These are phyloP conservation scores for Syrmaticus mikado DNA, from an alignment of 2,113 vertebrate genomes.

Conservation along the genomic window DNA sequence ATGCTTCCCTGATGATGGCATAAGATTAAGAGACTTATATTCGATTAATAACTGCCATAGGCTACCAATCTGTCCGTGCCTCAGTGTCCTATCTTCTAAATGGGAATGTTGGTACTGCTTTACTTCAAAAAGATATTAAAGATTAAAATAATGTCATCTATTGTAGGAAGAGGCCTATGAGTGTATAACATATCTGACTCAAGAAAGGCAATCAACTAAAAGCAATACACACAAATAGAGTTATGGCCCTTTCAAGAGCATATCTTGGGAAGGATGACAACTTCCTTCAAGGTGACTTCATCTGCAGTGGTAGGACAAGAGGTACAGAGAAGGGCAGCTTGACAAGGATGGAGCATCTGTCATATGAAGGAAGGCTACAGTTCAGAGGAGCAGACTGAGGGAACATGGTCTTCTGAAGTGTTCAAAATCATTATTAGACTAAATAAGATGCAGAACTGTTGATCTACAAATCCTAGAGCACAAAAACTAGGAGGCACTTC, in stretches of 20 bases:
- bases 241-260: not conserved
- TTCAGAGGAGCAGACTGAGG: not conserved
- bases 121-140: not conserved
- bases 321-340: not conserved
- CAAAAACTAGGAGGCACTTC: not conserved
- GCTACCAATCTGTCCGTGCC: not conserved
- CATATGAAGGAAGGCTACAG: not conserved
- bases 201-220: conserved; percentile 24
- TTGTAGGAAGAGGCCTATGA: not conserved
- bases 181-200: not conserved
- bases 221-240: not conserved
- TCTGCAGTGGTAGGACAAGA: not conserved
- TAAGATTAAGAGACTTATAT: conserved; percentile 11
- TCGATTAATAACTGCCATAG: not conserved
- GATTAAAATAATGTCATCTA: not conserved
- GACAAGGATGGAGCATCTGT: not conserved
- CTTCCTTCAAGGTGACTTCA: not conserved
- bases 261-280: not conserved
- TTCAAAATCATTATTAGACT: not conserved
- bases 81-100: not conserved
- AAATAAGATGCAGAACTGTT: not conserved
- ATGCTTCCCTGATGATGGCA: not conserved
- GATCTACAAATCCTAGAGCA: not conserved
- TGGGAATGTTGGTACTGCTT: not conserved
- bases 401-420: not conserved